These are phyloP conservation scores for Trichopria drosophilae DNA, from an alignment of 2,888 invertebrate genomes.

Conservation along the genomic window DNA sequence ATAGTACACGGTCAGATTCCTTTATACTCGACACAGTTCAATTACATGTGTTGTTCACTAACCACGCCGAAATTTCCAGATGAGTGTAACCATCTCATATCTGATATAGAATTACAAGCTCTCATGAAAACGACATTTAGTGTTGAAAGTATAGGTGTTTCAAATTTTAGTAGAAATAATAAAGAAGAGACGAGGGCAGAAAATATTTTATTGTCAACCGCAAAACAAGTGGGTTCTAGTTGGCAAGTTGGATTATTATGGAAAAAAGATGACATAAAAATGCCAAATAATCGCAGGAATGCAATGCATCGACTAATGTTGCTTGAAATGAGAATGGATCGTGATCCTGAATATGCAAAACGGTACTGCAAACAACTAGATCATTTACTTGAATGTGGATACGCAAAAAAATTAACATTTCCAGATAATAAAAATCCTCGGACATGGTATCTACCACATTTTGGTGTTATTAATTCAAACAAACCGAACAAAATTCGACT, in stretches of 20 bases:
- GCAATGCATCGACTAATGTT: slow-evolving; percentile 6
- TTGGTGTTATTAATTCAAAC: slow-evolving; percentile 24
- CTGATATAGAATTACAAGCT: too few relatives aligned
- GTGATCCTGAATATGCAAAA: slow-evolving; percentile 1
- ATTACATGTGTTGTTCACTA: too few relatives aligned
- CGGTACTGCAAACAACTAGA: slow-evolving; percentile 14
- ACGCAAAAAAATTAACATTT: slow-evolving; percentile 2
- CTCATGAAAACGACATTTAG: too few relatives aligned
- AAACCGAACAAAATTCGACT: slow-evolving; percentile 41
- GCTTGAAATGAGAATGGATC: slow-evolving; percentile 18
- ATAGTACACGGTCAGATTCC: slow-evolving; percentile 7
- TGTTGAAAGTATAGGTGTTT: too few relatives aligned
- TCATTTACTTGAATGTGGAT: slow-evolving; percentile 9
- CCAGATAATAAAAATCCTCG: background rate
- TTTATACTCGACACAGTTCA: background rate
- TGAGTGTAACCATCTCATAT: too few relatives aligned
- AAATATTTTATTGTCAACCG: too few relatives aligned
- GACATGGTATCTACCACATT: slow-evolving; percentile 23
- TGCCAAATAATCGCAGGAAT: slow-evolving; percentile 1
- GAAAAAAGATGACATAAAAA: slow-evolving; percentile 2
- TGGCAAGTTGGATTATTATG: slow-evolving; percentile 27
- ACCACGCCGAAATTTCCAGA: too few relatives aligned
- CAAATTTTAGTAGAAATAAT: too few relatives aligned
- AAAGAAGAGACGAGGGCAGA: too few relatives aligned
- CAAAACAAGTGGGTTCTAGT: background rate